Conservation (phyloP, 2,113 vertebrate genomes). For the Atlantisia rogersi region DNA sequence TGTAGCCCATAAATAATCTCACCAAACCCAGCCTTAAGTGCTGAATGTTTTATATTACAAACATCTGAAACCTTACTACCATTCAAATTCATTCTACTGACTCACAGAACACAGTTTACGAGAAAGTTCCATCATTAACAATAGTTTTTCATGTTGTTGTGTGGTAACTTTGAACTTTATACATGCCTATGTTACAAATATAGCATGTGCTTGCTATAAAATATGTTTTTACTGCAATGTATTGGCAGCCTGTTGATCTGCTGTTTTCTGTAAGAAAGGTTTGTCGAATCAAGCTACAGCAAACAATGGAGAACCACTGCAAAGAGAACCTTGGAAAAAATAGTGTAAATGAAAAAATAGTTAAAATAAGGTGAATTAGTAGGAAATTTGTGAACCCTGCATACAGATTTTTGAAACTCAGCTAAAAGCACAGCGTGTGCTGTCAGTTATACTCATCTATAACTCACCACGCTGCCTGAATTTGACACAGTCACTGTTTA, state of each 20-base stretch:
- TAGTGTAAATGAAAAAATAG: not conserved
- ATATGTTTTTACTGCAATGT: not conserved
- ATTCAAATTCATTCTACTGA: not conserved
- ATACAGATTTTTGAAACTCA: not conserved
- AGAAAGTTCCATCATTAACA: not conserved
- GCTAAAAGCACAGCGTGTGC: not conserved
- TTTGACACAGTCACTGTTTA: not conserved
- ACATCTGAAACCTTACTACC: not conserved
- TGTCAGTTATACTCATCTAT: not conserved
- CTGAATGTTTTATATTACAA: not conserved
- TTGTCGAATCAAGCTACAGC: not conserved
- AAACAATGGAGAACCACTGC: not conserved
- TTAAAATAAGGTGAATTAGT: not conserved
- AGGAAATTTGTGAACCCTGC: not conserved
- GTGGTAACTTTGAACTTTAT: not conserved
- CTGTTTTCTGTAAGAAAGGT: not conserved
- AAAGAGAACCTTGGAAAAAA: not conserved
- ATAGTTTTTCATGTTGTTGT: not conserved
- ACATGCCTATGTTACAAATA: not conserved
- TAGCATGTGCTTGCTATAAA: not conserved
- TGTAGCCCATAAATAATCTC: not conserved
- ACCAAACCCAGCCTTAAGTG: not conserved
- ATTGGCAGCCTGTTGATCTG: not conserved
- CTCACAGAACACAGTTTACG: not conserved
- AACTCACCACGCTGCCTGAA: not conserved